Conservation (phyloP, 1,140 invertebrate genomes). For the Oncopodura yosiiana region DNA sequence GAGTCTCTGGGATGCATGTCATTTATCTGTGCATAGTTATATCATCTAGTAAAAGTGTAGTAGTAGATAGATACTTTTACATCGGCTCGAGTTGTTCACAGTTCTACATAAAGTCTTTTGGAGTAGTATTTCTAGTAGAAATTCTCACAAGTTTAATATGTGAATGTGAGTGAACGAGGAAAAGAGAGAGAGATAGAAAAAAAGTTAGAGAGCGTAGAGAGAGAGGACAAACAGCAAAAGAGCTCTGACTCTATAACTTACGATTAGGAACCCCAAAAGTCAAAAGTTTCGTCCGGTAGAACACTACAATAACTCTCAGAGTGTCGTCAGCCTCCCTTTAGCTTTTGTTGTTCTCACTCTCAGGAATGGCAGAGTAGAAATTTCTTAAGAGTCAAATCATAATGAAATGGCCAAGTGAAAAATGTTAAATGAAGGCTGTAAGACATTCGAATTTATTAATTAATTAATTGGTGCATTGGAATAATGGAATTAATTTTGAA, state of each 20-base stretch:
- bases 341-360: not conserved
- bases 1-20: not conserved
- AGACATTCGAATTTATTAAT: too few species aligned
- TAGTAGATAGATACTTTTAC: not conserved
- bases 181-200: constrained; percentile 16
- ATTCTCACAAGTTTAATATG: not conserved
- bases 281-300: constrained; percentile 31
- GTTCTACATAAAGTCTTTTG: too few species aligned
- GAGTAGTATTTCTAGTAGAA: not conserved
- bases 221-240: constrained; percentile 16
- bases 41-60: not conserved
- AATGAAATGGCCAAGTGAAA: too few species aligned
- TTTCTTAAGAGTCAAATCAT: too few species aligned
- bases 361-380: too few species aligned
- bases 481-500: too few species aligned
- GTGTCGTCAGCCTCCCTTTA: constrained; percentile 13
- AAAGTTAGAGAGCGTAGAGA: too few species aligned
- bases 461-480: too few species aligned
- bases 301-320: constrained; percentile 33
- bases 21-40: not conserved
- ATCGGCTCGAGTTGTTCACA: too few species aligned
- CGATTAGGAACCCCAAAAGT: constrained; percentile 36
- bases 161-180: constrained; percentile 8
- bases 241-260: constrained; percentile 35
- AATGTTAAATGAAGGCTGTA: too few species aligned